Base-by-base conservation (phyloP, 1,140 invertebrate species). In the Dinoponera quadriceps region DNA sequence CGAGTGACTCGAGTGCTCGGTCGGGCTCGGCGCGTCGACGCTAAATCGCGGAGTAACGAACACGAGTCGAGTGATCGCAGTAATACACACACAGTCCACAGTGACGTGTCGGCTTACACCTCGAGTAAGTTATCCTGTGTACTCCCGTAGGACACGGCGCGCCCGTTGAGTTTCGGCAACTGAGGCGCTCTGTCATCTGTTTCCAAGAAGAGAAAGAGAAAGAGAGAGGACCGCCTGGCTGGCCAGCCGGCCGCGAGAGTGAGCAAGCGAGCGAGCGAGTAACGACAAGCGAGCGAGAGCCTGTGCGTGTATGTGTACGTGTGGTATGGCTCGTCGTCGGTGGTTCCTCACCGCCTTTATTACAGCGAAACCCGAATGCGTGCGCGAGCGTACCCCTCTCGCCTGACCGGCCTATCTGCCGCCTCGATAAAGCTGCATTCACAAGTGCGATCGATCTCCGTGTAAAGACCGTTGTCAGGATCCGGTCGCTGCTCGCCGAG, bases 361-460 rank as follows among this genome's bases (percentile, higher is more conserved):
- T 80, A 87, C 85, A 66, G 80, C 60, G 81, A 69, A 83, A 83
- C 81, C 90, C 92, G 91, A 91, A 92, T 93, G 91, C 90, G 91
- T 92, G 88, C 83, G 85, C 92, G 91, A 90, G 91, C 91, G 87
- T 92, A 91, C 89, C 84, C 87, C 90, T 87, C 83, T 84, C 72
- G 83, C 59, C 85, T 85, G 84, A 87, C 85, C 73, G 82, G 87
- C 84, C 87, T 83, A 68, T 69, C 77, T 85, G 82, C 80, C 80
- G 33, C 51, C 86, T 44, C 38, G 38, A 87, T 91, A 88, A 91
- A 90, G 91, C 89, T 84, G 78, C 85, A 65, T 91, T 85, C 91
- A 91, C 90, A 91, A 85, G 54, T 60, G 63, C 22, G 59, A 44
- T 65, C 59, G 78, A 87, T 86, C 85, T 57, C 66, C 78, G 57